Percentiles rank a stretch among this genome's conserved stretches.
phyloP scores from a whole-genome alignment of 2,113 vertebrate species.

The Pycnonotus jocosus region DNA sequence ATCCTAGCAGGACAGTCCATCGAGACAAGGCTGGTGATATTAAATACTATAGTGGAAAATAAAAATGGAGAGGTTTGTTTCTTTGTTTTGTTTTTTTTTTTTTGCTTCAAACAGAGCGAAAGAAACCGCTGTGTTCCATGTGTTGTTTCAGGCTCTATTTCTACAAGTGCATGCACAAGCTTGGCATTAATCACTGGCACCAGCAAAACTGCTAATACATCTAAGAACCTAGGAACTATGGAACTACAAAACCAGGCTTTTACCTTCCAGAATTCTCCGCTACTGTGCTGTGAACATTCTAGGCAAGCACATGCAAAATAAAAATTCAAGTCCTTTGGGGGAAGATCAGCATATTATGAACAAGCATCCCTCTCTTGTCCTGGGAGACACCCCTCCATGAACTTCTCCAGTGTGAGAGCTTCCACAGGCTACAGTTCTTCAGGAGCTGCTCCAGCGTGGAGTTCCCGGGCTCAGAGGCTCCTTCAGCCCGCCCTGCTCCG shows the following conservation, averaged over 20 bases:
- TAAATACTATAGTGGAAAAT: not conserved
- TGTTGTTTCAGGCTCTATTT: not conserved
- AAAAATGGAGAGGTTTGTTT: not conserved
- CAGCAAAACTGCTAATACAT: not conserved
- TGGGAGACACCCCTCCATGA: not conserved
- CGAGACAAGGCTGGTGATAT: not conserved
- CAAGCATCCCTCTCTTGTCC: rapidly evolving
- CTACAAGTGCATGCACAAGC: not conserved
- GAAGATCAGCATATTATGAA: not conserved
- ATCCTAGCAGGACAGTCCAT: not conserved
- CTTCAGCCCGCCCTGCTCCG: no score
- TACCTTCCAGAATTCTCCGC: not conserved
- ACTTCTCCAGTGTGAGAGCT: not conserved
- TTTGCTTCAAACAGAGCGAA: not conserved
- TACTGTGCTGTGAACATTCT: not conserved
- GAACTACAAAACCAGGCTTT: not conserved
- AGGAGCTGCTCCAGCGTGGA: not conserved
- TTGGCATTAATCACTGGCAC: not conserved
- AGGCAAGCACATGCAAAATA: not conserved
- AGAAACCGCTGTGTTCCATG: not conserved
- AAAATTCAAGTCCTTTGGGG: not conserved
- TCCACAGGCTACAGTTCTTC: not conserved
- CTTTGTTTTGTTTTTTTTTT: not conserved
- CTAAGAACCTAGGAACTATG: not conserved
- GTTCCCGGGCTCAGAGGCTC: no score